phyloP scores from a whole-genome alignment of 2,113 vertebrate genomes.

The Mormyrus lacerda region DNA sequence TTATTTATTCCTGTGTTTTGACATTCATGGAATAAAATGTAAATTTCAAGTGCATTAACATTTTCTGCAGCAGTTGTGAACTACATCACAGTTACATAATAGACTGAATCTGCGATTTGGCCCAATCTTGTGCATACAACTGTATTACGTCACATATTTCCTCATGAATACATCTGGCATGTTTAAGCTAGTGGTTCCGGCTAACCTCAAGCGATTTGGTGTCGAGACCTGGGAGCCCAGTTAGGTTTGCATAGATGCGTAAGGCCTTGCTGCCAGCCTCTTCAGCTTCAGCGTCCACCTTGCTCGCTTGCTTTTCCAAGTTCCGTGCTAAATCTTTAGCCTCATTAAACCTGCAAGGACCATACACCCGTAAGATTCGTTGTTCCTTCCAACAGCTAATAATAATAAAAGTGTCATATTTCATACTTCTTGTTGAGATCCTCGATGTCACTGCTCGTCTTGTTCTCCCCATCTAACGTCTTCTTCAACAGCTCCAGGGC shows the following conservation, averaged over 20 bases:
- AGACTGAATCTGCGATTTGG: background rate
- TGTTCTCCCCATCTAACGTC: constrained; percentile 77
- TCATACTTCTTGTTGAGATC: constrained; percentile 90
- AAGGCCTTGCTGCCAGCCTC: constrained; percentile 79
- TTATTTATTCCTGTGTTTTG: background rate
- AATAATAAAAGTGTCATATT: background rate
- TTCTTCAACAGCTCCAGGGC: constrained; percentile 79
- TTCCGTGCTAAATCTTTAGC: constrained; percentile 81
- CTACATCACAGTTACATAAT: background rate
- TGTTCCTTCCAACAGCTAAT: background rate
- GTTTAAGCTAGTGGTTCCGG: background rate
- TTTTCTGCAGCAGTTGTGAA: background rate
- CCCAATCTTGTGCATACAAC: background rate
- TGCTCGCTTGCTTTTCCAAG: constrained; percentile 84
- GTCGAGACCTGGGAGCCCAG: constrained; percentile 71
- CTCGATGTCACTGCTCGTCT: constrained; percentile 75
- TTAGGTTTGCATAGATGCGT: constrained; percentile 86
- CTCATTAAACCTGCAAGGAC: constrained; percentile 72
- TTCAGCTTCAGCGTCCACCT: constrained; percentile 76
- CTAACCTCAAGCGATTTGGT: constrained; percentile 73
- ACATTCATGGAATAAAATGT: background rate
- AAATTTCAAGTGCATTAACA: background rate
- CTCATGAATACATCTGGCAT: background rate
- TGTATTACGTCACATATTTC: background rate
- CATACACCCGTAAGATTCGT: background rate